Evolutionary conservation across 2,113 vertebrate species (phyloP), one percentile per base, ranked within the genome.

Genomic region (Cariama cristata): DNA sequence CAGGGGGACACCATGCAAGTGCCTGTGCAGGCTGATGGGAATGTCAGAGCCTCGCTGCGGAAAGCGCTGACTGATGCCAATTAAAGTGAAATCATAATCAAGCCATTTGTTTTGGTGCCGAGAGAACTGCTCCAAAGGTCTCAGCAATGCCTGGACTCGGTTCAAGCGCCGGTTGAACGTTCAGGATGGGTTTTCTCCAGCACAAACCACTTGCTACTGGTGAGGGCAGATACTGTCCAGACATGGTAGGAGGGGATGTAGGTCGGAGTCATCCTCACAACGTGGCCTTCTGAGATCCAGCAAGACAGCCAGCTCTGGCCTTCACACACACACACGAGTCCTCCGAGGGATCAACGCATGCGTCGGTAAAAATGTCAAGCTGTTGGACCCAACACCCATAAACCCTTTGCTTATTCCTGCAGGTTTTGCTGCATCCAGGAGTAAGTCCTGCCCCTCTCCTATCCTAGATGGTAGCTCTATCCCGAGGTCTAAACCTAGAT

Each of bases 51-150:
- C 79, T 86, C 27, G 1, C 79, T 12, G 13, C 27, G 67, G 81
- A 89, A 79, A 97, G 91, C 26, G 42, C 97, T 90, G 89, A 91
- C 88, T 91, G 96, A 49, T 23, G 86, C 80, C 95, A 93, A 95
- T 92, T 92, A 76, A 89, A 89, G 91, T 3, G 74, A 95, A 91
- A 93, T 93, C 80, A 26, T 84, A 96, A 97, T 97, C 95, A 96
- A 93, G 87, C 52, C 89, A 1, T 64, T 97, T 97, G 93, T 96
- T 92, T 59, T 50, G 77, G 91, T 49, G 94, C 94, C 5, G 15
- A 53, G 79, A 84, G 84, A 91, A 79, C 60, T 7, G 76, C 79
- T 92, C 68, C 72, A 45, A 80, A 95, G 90, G 91, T 52, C 96
- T 90, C 79, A 23, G 76, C 76, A 55, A 12, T 0, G 24, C 93